Conservation (phyloP, 1,140 invertebrate genomes). For the Solenopsis invicta region DNA sequence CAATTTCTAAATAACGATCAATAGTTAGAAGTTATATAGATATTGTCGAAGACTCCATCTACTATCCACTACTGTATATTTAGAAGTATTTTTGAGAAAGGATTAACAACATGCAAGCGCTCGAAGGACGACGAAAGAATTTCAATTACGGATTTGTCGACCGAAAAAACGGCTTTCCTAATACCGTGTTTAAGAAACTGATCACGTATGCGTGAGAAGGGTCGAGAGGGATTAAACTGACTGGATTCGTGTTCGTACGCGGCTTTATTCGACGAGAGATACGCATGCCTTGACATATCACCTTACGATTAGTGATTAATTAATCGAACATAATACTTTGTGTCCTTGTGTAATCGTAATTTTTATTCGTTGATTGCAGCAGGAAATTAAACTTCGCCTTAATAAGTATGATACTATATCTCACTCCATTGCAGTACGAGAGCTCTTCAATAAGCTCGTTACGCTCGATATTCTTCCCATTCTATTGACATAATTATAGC, state of each 20-base stretch:
- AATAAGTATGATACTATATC: not conserved
- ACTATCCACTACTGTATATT: not conserved
- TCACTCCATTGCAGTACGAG: not conserved
- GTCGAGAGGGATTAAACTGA: conserved; percentile 38
- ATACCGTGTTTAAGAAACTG: conserved; percentile 42
- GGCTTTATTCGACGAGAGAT: conserved; percentile 65
- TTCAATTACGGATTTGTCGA: conserved; percentile 38
- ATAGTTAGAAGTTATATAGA: too few relatives aligned
- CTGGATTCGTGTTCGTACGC: not conserved
- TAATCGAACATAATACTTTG: not conserved
- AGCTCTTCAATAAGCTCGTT: conserved; percentile 11
- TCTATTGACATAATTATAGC: conserved; percentile 31
- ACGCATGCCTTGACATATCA: conserved; percentile 63
- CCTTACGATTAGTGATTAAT: conserved; percentile 61
- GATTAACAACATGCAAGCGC: not conserved
- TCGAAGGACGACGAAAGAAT: conserved; percentile 13
- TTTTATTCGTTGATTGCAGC: conserved; percentile 1
- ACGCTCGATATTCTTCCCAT: conserved; percentile 17
- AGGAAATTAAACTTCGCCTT: conserved; percentile 32
- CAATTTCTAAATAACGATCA: too few relatives aligned
- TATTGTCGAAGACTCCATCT: too few relatives aligned
- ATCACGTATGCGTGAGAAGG: conserved; percentile 63
- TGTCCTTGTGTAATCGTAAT: conserved; percentile 27
- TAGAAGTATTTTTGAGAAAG: conserved; percentile 4
- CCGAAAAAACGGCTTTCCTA: conserved; percentile 41